Evolutionary conservation across 2,888 invertebrate genomes (phyloP).

Genomic region (Diaperis boleti): DNA sequence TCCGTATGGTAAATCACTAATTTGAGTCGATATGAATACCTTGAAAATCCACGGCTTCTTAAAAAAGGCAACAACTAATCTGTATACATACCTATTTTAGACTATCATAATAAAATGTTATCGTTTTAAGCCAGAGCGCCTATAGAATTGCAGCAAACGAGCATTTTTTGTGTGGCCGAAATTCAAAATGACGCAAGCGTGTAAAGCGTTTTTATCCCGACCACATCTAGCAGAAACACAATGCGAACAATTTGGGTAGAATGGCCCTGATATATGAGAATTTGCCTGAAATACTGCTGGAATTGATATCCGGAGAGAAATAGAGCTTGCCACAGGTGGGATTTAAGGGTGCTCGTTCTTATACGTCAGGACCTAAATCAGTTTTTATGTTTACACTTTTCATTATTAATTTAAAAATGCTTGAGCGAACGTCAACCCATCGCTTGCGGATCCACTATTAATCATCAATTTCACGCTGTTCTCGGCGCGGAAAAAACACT

Average conservation of each 20-base stretch:
- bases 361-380: constrained; percentile 44
- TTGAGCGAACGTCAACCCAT: constrained; percentile 12
- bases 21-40: no score
- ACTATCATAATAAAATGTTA: constrained; percentile 18
- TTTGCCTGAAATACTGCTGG: constrained; percentile 45
- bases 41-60: no score
- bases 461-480: constrained; percentile 8
- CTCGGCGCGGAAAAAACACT: no score
- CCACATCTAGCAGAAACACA: constrained; percentile 45
- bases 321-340: constrained; percentile 48
- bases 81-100: constrained; percentile 28
- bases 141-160: constrained; percentile 34
- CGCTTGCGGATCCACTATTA: constrained; percentile 10
- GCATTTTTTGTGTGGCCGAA: constrained; percentile 34
- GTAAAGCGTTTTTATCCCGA: constrained; percentile 44
- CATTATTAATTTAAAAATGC: constrained; percentile 39
- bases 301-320: constrained; percentile 49
- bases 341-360: constrained; percentile 46
- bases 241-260: constrained; percentile 47
- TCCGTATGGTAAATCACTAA: no score
- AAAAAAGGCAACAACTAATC: no score
- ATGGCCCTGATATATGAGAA: constrained; percentile 50
- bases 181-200: constrained; percentile 43
- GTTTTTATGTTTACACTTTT: constrained; percentile 45
- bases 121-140: constrained; percentile 18